Percentiles rank a stretch among this genome's conserved stretches.
phyloP scores from a whole-genome alignment of 92 coral and sea anemone species.

The Porites cylindrica region DNA sequence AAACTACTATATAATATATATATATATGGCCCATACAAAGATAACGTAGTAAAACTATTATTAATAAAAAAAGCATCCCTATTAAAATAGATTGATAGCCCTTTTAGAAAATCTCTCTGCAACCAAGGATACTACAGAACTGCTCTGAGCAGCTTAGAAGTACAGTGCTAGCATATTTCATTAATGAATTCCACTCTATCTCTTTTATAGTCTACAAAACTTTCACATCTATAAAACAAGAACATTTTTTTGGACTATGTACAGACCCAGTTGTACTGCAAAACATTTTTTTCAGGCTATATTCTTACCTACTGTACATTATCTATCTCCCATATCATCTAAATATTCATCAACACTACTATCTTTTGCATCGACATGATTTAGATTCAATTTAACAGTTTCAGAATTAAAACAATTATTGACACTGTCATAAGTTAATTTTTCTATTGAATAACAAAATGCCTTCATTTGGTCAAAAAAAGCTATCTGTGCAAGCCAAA shows the following conservation, averaged over 20 bases:
- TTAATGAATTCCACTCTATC: slow-evolving; percentile 15
- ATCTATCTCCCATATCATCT: background rate
- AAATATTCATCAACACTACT: slow-evolving; percentile 22
- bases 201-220: slow-evolving; percentile 33
- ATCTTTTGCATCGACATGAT: slow-evolving; percentile 22
- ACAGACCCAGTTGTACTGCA: slow-evolving; percentile 44
- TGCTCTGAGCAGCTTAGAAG: slow-evolving; percentile 72
- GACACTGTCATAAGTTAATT: background rate
- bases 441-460: background rate
- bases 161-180: slow-evolving; percentile 44
- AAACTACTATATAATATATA: slow-evolving; percentile 22
- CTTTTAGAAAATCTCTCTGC: slow-evolving; percentile 69
- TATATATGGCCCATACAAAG: slow-evolving; percentile 53
- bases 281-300: slow-evolving; percentile 22
- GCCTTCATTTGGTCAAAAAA: background rate
- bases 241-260: slow-evolving; percentile 28
- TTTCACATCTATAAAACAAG: slow-evolving; percentile 21
- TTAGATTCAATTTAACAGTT: slow-evolving; percentile 6
- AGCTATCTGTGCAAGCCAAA: background rate
- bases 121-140: slow-evolving; percentile 43
- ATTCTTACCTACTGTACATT: slow-evolving; percentile 14
- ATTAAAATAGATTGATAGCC: slow-evolving; percentile 58
- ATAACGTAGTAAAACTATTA: slow-evolving; percentile 40
- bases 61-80: slow-evolving; percentile 50
- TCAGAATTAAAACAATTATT: background rate